Evolutionary conservation across 2,888 invertebrate species (phyloP).

Genomic region (Alloscopus bannaensis): DNA sequence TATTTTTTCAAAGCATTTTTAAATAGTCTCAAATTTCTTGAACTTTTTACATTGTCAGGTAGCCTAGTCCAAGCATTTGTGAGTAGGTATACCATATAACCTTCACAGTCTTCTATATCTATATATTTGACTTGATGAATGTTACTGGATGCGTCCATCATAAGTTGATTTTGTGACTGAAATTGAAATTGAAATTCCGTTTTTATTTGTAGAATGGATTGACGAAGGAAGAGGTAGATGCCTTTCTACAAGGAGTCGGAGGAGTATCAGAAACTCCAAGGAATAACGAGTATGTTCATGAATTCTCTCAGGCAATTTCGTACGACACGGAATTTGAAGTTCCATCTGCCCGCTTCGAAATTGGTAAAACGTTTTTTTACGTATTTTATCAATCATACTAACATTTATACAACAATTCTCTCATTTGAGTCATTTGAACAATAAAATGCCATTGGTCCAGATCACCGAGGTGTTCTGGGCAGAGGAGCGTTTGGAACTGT

Average conservation of each 20-base stretch:
- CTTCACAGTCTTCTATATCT: too few species aligned
- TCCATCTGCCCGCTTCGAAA: constrained; percentile 40
- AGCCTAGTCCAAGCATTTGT: too few species aligned
- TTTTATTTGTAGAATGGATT: not conserved
- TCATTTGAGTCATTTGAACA: constrained; percentile 5
- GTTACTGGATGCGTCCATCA: too few species aligned
- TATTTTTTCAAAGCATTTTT: too few species aligned
- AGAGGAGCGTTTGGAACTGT: constrained; percentile 56
- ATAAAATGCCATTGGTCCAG: too few species aligned
- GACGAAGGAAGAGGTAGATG: constrained; percentile 20
- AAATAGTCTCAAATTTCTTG: too few species aligned
- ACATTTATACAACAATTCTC: not conserved
- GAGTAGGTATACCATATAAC: too few species aligned
- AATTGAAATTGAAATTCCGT: not conserved
- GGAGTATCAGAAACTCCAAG: not conserved
- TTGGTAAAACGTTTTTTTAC: constrained; percentile 35
- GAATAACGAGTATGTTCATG: constrained; percentile 17
- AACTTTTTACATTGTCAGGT: too few species aligned
- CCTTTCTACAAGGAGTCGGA: constrained; percentile 9
- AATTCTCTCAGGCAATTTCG: constrained; percentile 43
- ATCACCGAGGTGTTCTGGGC: constrained; percentile 26
- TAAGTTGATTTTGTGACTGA: not conserved
- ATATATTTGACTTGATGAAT: not conserved
- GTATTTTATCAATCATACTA: not conserved
- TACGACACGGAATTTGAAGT: constrained; percentile 58